Conservation (phyloP, 2,797 vertebrate genomes). For the Pteropus rufus region DNA sequence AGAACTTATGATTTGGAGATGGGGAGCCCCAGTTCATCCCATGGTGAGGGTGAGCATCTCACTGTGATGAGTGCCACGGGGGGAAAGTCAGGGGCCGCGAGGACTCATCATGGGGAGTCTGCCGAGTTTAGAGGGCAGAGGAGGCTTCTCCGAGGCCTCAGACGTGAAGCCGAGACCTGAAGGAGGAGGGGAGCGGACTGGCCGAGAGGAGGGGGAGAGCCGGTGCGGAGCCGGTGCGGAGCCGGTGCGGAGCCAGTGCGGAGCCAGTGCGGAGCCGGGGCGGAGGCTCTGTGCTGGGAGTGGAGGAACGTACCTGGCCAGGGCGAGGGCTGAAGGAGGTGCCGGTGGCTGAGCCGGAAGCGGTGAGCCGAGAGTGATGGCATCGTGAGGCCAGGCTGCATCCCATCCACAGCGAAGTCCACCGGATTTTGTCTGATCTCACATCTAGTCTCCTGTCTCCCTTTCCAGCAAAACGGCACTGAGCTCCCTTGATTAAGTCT, state of each 20-base stretch:
- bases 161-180: not conserved
- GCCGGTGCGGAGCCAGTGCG: not conserved
- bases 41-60: fast-evolving
- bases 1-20: not conserved
- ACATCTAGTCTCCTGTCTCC: not conserved
- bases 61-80: not conserved
- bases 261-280: no score
- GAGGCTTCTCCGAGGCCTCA: not conserved
- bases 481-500: not conserved
- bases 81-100: not conserved
- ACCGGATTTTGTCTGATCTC: not conserved
- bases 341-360: not conserved
- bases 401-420: not conserved
- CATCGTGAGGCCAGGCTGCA: not conserved
- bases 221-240: not conserved
- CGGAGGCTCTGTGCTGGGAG: not conserved
- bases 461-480: not conserved
- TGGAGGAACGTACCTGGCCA: not conserved
- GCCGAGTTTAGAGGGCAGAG: no score
- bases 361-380: not conserved
- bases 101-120: not conserved
- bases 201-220: not conserved
- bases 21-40: no score
- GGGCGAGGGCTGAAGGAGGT: not conserved
- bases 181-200: not conserved